A percentile compares a stretch with the other conserved stretches of the same genome.
phyloP scores from a whole-genome alignment of 2,113 vertebrate genomes.

The Brachyhypopomus occidentalis region DNA sequence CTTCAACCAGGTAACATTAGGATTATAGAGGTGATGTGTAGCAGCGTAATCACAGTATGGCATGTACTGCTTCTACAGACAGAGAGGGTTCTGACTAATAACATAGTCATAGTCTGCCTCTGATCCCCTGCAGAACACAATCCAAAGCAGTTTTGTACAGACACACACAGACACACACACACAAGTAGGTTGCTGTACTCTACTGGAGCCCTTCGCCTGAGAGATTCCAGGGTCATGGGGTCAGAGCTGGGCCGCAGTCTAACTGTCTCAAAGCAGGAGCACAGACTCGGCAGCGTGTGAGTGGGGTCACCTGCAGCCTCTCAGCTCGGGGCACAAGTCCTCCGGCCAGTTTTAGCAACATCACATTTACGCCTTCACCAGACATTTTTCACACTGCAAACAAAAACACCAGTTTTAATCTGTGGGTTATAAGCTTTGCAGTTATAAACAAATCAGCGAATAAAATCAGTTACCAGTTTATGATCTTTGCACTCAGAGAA shows the following conservation, averaged over 20 bases:
- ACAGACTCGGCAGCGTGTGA: background rate
- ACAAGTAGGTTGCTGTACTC: background rate
- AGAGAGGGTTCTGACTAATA: constrained; percentile 64
- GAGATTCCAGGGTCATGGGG: background rate
- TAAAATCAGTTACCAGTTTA: too few species aligned
- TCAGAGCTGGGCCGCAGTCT: background rate
- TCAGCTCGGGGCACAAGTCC: background rate
- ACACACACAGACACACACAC: constrained; percentile 39
- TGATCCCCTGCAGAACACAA: constrained; percentile 56
- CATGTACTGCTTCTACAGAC: constrained; percentile 43
- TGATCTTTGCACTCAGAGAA: too few species aligned
- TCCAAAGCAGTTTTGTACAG: constrained; percentile 28
- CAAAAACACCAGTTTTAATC: too few species aligned
- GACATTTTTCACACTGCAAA: too few species aligned
- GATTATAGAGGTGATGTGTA: too few species aligned
- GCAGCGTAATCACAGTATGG: too few species aligned
- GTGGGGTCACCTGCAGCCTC: background rate
- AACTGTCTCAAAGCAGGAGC: background rate
- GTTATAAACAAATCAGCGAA: too few species aligned
- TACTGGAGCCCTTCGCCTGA: background rate
- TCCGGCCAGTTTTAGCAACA: too few species aligned
- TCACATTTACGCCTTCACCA: too few species aligned
- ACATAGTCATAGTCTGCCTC: constrained; percentile 59
- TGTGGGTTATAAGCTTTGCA: too few species aligned
- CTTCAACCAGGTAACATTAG: too few species aligned